Conservation (phyloP, 1,140 invertebrate genomes). For the Vanessa atalanta region DNA sequence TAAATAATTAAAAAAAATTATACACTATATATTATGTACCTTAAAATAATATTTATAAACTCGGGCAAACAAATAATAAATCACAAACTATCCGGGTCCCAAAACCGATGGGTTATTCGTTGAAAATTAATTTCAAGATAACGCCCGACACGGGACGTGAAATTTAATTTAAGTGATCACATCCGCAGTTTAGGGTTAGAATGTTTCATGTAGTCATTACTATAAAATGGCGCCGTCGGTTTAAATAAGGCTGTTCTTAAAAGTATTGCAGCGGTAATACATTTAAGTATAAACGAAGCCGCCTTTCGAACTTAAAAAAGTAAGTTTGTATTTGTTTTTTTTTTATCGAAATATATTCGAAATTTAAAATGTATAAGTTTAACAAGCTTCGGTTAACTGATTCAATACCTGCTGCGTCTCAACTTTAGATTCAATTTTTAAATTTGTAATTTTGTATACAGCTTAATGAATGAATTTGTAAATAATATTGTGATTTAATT, state of each 20-base stretch:
- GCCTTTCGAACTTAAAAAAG: neutral
- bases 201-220: constrained; percentile 30
- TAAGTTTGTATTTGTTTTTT: neutral
- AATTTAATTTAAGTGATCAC: constrained; percentile 63
- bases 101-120: constrained; percentile 45
- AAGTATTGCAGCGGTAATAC: neutral
- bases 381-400: too few species aligned
- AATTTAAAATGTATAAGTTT: too few species aligned
- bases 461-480: neutral
- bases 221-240: constrained; percentile 18
- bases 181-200: constrained; percentile 48
- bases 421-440: constrained; percentile 1
- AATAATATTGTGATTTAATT: too few species aligned
- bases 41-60: constrained; percentile 3
- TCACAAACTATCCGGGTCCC: constrained; percentile 52
- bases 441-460: neutral
- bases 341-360: neutral
- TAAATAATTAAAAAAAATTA: too few species aligned
- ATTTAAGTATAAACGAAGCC: neutral
- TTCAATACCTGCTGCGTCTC: neutral
- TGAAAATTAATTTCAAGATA: constrained; percentile 68
- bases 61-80: constrained; percentile 43
- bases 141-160: constrained; percentile 51
- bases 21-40: neutral
- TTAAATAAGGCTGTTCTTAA: neutral